phyloP scores from a whole-genome alignment of 53 echinoderm and acorn worm genomes.

The Temnopleurus reevesii region DNA sequence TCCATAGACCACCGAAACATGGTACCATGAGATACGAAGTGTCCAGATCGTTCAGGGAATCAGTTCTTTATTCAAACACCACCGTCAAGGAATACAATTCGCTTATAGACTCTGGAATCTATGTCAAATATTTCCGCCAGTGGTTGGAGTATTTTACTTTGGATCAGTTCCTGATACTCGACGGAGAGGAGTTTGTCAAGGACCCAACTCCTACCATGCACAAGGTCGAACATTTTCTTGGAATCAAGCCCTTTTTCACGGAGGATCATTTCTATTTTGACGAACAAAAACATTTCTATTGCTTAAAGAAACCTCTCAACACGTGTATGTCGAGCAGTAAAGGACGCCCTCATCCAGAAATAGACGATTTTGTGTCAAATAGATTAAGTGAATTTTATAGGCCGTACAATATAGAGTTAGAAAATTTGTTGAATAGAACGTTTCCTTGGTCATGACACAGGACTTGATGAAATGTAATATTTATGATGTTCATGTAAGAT shows the following conservation, averaged over 20 bases:
- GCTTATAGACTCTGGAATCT: conserved; percentile 76
- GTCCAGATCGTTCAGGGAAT: conserved; percentile 70
- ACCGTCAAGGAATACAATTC: conserved; percentile 65
- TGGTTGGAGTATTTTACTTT: conserved; percentile 72
- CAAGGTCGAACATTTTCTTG: conserved; percentile 74
- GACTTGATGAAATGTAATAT: not conserved
- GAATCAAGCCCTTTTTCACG: conserved; percentile 71
- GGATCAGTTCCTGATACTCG: conserved; percentile 73
- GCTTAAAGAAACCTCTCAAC: conserved; percentile 75
- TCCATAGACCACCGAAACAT: not conserved
- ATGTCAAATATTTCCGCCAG: conserved; percentile 65
- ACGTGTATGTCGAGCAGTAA: conserved; percentile 76
- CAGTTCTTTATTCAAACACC: conserved; percentile 70
- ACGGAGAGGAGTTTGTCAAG: conserved; percentile 71
- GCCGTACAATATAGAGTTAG: conserved; percentile 65
- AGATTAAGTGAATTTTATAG: conserved; percentile 64
- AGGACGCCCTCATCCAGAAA: conserved; percentile 77
- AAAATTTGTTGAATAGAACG: conserved; percentile 52
- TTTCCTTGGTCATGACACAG: conserved; percentile 63
- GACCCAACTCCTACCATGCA: conserved; percentile 68
- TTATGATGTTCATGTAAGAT: not conserved
- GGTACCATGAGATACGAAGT: conserved; percentile 54
- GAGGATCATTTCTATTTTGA: conserved; percentile 82
- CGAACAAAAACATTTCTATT: conserved; percentile 79
- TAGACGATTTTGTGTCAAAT: conserved; percentile 36